Conservation (phyloP, 1,140 invertebrate genomes). For the Zaprionus lachaisei region DNA sequence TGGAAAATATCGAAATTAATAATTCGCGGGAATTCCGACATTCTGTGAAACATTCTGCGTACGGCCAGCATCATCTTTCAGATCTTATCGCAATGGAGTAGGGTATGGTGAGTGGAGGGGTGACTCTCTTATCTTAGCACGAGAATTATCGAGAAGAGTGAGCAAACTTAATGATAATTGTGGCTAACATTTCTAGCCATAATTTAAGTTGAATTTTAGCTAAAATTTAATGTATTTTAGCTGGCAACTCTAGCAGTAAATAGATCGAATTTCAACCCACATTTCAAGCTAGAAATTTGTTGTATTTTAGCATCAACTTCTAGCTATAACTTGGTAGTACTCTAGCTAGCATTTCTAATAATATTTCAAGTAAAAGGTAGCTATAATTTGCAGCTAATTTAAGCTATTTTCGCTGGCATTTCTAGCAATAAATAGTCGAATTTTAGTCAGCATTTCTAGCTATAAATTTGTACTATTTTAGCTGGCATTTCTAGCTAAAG, state of each 20-base stretch:
- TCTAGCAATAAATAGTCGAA: neutral
- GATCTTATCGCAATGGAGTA: neutral
- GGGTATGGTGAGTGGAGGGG: too few relatives aligned
- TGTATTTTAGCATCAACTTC: neutral
- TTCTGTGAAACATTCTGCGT: too few relatives aligned
- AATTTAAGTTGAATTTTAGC: neutral
- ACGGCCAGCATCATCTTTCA: neutral
- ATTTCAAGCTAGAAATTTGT: neutral
- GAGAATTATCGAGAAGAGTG: neutral
- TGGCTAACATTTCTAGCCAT: neutral
- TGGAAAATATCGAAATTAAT: neutral
- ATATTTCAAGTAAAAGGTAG: neutral
- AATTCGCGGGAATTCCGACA: neutral
- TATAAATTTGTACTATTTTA: neutral
- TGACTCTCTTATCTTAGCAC: neutral
- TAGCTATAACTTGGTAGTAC: neutral
- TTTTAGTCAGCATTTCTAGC: neutral
- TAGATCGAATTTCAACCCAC: neutral
- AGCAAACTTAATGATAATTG: neutral
- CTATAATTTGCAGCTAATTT: too few relatives aligned
- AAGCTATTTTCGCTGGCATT: neutral
- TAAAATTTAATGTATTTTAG: neutral
- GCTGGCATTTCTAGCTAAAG: neutral
- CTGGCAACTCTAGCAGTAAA: neutral
- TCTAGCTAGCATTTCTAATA: neutral